These are phyloP conservation scores for Glomeris maerens DNA, from an alignment of 1,140 invertebrate species.

Conservation along the genomic window DNA sequence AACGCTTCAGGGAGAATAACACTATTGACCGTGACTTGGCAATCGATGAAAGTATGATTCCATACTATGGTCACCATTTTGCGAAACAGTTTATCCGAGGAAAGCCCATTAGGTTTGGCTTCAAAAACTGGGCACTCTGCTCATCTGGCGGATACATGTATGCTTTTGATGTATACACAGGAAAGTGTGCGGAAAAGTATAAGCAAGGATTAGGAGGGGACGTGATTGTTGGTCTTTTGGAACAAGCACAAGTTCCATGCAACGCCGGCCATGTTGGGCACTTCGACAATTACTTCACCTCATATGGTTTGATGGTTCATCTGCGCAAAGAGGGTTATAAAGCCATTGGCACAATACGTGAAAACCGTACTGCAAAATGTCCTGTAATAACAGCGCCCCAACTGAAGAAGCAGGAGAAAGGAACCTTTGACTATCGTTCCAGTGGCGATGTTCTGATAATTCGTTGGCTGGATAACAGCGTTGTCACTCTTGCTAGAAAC, in stretches of 20 bases:
- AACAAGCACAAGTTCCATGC: background rate
- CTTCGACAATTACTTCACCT: conserved; percentile 8
- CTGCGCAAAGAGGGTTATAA: background rate
- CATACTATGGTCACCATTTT: conserved; percentile 17
- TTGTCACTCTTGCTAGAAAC: conserved; percentile 18
- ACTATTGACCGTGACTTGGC: conserved; percentile 8
- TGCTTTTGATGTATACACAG: background rate
- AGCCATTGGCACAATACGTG: conserved; percentile 1
- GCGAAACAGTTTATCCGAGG: conserved; percentile 18
- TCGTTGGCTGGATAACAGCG: conserved; percentile 21
- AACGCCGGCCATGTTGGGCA: background rate
- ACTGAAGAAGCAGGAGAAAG: background rate
- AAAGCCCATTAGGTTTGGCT: conserved; percentile 20
- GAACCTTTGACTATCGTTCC: background rate
- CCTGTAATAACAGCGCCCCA: background rate
- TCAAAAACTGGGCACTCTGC: conserved; percentile 13
- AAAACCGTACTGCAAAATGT: background rate
- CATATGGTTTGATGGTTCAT: background rate
- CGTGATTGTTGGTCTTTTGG: background rate
- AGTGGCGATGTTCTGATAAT: background rate
- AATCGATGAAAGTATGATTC: conserved; percentile 18
- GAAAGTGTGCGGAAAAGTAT: background rate
- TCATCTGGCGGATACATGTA: conserved; percentile 2
- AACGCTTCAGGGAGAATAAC: conserved; percentile 16
- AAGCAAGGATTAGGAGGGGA: conserved; percentile 3